Base-by-base conservation (phyloP, 2,113 vertebrate species). In the Odontophorus gujanensis region DNA sequence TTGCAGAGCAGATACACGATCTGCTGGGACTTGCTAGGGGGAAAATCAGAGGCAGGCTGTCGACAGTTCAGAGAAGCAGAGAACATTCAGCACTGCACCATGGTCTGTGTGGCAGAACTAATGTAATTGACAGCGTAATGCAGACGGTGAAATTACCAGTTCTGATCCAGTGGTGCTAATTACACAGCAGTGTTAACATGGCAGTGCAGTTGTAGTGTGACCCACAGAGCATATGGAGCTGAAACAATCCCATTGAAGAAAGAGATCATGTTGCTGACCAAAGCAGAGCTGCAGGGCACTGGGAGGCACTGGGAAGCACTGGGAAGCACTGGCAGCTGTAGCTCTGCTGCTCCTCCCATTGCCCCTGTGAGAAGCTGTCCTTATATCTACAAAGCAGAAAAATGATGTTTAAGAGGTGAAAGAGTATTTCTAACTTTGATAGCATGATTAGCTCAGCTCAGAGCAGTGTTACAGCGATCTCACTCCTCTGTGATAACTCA, bases 371-470 rank as follows among this genome's bases (percentile, higher is more conserved):
- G 73, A 86, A 62, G 65, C 62, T 85, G 59, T 80, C 74, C 78
- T 79, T 94, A 78, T 95, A 91, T 93, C 93, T 92, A 76, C 0
- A 6, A 87, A 87, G 65, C 81, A 87, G 65, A 72, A 92, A 94
- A 95, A 91, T 85, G 92, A 91, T 94, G 94, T 86, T 94, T 87
- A 94, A 94, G 91, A 62, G 95, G 93, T 84, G 90, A 90, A 92
- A 57, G 87, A 89, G 85, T 93, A 81, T 93, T 94, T 95, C 89
- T 87, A 77, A 78, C 90, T 92, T 94, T 57, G 77, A 86, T 87
- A 74, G 61, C 73, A 9, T 91, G 83, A 95, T 92, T 82, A 97
- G 96, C 85, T 81, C 34, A 86, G 77, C 82, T 93, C 42, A 40
- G 81, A 95, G 66, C 82, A 77, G 91, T 91, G 86, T 93, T 85